Evolutionary conservation across 1,140 invertebrate genomes (phyloP), one percentile per base, ranked within the genome.

Genomic region (Coelopa frigida): DNA sequence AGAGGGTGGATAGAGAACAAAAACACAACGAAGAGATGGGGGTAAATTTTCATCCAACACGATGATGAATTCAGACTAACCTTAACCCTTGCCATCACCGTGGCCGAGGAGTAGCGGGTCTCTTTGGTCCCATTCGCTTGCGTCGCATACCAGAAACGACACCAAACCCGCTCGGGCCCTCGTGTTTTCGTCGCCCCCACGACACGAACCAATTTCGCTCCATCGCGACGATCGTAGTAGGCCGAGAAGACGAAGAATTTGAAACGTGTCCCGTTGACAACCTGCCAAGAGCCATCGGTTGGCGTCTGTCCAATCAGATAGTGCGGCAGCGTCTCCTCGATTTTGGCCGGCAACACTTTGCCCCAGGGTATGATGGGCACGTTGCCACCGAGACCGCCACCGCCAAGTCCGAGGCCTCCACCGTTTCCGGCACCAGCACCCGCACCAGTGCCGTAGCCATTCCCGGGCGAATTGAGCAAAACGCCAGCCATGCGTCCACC

Each of bases 161-260:
- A 94, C 76, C 83, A 83, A 3, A 94, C 88, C n/a, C 78, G 73
- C 53, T 92, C 89, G 0, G 85, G 80, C 11, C 81, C 80, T 51
- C 84, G 75, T 0, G 88, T 92, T 70, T 84, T 86, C 0, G 89
- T 90, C 8, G 87, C 88, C n/a, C 85, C 88, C 48, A 94, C 85
- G 18, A 94, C 76, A 14, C 89, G 75, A 23, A 89, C 73, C 48
- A 85, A 74, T 36, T 81, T 78, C 14, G 79, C 73, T n/a, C 78
- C 76, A 50, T 80, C 78, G 52, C 85, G 75, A 32, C 79, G 72
- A 68, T 94, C 90, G 55, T 83, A 87, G 58, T 84, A 94, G 24
- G 90, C 90, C 2, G 89, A 93, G 60, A 90, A 94, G 14, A 94
- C 87, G 68, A 84, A 92, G 72, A 94, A 94, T 71, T 91, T 91